Conservation (phyloP, 2,888 invertebrate species). For the Coecobrya sp. region DNA sequence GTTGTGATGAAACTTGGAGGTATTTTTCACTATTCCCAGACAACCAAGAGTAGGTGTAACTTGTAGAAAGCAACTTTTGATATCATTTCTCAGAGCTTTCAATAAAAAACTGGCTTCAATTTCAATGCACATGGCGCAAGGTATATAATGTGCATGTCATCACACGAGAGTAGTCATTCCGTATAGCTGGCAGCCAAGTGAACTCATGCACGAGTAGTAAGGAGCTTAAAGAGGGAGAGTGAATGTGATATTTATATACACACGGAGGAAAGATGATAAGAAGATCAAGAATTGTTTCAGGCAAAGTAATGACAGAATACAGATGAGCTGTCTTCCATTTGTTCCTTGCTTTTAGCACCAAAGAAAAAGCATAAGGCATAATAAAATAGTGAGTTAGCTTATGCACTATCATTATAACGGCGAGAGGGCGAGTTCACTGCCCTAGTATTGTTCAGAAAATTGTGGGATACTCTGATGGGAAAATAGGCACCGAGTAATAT, state of each 20-base stretch:
- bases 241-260: not conserved
- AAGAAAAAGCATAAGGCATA: no score
- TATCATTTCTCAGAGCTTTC: no score
- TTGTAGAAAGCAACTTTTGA: no score
- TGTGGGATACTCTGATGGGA: not conserved
- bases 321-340: constrained; percentile 41
- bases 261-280: not conserved
- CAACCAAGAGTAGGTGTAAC: no score
- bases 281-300: constrained; percentile 59
- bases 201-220: not conserved
- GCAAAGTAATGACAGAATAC: constrained; percentile 64
- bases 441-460: constrained; percentile 4
- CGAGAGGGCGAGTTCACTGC: constrained; percentile 62
- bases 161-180: not conserved
- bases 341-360: not conserved
- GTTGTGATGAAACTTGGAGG: not conserved
- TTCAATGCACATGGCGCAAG: not conserved
- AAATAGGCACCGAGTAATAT: not conserved
- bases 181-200: constrained; percentile 14
- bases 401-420: not conserved
- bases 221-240: not conserved
- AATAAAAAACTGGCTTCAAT: no score
- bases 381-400: no score
- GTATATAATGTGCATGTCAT: constrained; percentile 12
- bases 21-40: no score